Percentiles rank a stretch among this genome's conserved stretches.
These are phyloP conservation scores for Ifrita kowaldi DNA, from an alignment of 2,113 vertebrate genomes.

Conservation along the genomic window DNA sequence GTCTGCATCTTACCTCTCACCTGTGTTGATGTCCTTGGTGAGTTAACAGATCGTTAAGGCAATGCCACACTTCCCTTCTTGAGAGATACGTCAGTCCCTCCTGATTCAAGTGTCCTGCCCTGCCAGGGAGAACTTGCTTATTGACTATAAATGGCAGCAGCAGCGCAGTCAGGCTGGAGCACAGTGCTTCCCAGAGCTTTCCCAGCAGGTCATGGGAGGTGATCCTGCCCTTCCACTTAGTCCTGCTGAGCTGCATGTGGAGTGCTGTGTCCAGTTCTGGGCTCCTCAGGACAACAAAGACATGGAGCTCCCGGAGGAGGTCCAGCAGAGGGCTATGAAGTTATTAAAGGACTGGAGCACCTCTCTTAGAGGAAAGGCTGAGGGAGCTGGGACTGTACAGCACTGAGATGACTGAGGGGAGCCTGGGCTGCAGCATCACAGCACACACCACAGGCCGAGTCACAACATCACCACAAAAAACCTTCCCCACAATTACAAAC, in stretches of 20 bases:
- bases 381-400: neutral
- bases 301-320: neutral
- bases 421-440: neutral
- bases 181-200: neutral
- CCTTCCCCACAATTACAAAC: neutral
- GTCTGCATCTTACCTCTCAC: neutral
- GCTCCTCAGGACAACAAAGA: neutral
- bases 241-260: neutral
- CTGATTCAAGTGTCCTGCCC: too few relatives aligned
- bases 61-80: neutral
- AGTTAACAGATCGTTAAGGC: neutral
- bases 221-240: neutral
- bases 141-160: neutral
- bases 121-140: neutral
- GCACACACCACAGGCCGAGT: neutral
- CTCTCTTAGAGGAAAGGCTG: neutral
- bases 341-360: neutral
- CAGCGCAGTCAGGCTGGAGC: neutral
- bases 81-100: rapidly evolving
- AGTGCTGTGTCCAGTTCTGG: neutral
- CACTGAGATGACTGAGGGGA: neutral
- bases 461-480: neutral
- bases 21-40: too few relatives aligned
- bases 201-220: neutral
- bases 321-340: neutral